Conservation (phyloP, 2,797 vertebrate species). For the Cirrhinus mrigala region DNA sequence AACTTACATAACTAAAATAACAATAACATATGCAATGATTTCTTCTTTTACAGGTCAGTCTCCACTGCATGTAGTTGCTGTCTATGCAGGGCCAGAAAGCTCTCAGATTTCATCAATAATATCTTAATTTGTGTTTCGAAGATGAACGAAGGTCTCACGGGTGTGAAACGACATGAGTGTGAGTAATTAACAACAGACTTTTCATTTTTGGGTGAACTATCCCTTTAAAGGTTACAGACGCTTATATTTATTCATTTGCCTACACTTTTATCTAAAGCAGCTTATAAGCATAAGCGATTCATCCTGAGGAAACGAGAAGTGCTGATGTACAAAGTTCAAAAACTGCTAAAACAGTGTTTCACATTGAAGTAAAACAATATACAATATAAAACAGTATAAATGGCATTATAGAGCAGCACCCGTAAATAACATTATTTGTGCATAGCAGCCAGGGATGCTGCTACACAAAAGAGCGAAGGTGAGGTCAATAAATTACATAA, state of each 20-base stretch:
- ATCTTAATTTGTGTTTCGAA: no score
- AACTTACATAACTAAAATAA: no score
- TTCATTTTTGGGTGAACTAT: no score
- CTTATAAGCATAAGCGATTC: background rate
- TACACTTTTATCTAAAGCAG: conserved; percentile 2
- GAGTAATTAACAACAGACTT: no score
- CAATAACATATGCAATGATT: no score
- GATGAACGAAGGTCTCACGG: no score
- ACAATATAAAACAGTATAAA: conserved; percentile 27
- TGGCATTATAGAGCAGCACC: background rate
- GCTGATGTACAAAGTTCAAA: conserved; percentile 36
- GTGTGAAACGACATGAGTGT: no score
- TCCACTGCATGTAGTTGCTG: no score
- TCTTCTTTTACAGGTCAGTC: no score
- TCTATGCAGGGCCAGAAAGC: no score
- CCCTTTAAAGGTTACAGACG: background rate
- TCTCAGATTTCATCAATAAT: no score
- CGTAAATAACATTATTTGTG: conserved; percentile 39
- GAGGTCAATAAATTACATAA: conserved; percentile 47
- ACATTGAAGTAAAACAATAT: conserved; percentile 32
- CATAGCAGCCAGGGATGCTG: conserved; percentile 11
- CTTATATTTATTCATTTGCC: background rate
- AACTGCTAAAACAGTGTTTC: conserved; percentile 7
- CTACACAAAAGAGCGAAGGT: conserved; percentile 40
- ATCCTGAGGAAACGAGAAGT: background rate